Conservation (phyloP, 1,140 invertebrate genomes). For the Frieseomelitta varia region DNA sequence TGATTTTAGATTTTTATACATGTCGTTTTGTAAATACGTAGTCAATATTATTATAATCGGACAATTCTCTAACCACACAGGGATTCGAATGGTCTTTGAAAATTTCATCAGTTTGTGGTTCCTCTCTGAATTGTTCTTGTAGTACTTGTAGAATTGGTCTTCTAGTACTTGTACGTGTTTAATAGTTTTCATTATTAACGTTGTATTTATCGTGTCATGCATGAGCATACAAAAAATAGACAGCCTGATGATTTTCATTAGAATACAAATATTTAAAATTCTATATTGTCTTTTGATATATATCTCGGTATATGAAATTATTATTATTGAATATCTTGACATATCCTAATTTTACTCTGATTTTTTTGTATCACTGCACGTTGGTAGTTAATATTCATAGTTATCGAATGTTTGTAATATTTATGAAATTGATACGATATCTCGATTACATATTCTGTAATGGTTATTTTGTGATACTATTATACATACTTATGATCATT, state of each 20-base stretch:
- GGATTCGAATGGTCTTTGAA: conserved; percentile 38
- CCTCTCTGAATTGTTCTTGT: conserved; percentile 8
- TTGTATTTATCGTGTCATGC: conserved; percentile 6
- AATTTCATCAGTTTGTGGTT: conserved; percentile 1
- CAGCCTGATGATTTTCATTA: neutral
- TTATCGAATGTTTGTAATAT: conserved; percentile 50
- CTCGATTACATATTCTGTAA: conserved; percentile 68
- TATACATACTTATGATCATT: conserved; percentile 69
- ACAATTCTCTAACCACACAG: conserved; percentile 24
- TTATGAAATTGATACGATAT: conserved; percentile 55
- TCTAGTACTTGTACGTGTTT: neutral
- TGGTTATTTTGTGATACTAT: conserved; percentile 77
- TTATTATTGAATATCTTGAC: conserved; percentile 28
- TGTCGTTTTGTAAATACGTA: conserved; percentile 20
- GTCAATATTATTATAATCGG: neutral
- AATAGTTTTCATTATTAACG: neutral
- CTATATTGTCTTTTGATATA: neutral
- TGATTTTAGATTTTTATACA: conserved; percentile 4
- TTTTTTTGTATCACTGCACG: conserved; percentile 63
- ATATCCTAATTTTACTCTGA: conserved; percentile 49
- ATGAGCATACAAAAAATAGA: neutral
- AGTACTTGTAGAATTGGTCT: neutral
- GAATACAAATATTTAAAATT: neutral
- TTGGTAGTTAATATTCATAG: conserved; percentile 60
- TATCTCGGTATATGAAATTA: conserved; percentile 4